Evolutionary conservation across 2,797 vertebrate species (phyloP).

Genomic region (Manis javanica): DNA sequence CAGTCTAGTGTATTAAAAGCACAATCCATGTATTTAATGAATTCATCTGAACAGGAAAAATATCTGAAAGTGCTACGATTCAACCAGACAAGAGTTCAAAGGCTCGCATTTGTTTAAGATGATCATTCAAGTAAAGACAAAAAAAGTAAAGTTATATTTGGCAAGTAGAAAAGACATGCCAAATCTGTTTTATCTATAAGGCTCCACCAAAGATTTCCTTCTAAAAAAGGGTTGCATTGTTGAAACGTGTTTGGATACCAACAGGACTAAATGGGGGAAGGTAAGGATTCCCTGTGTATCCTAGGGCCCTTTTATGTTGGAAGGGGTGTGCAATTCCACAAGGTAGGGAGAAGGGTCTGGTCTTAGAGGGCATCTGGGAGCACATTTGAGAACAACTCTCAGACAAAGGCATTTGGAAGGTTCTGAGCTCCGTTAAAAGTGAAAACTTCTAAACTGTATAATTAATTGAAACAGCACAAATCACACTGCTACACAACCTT

Average conservation of each 20-base stretch:
- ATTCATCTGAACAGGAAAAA: not conserved
- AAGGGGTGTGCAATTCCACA: not conserved
- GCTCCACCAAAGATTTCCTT: not conserved
- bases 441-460: not conserved
- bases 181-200: not conserved
- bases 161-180: not conserved
- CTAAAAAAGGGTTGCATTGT: not conserved
- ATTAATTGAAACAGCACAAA: not conserved
- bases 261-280: not conserved
- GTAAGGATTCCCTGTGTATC: not conserved
- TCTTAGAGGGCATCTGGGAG: not conserved
- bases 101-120: not conserved
- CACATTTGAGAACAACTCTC: not conserved
- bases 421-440: not conserved
- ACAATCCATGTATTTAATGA: not conserved
- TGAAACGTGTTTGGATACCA: not conserved
- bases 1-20: not conserved
- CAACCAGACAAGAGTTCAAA: not conserved
- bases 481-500: not conserved
- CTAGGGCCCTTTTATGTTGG: not conserved
- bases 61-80: not conserved
- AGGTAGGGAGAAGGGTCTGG: not conserved
- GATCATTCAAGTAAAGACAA: not conserved
- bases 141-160: not conserved
- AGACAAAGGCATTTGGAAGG: not conserved